Evolutionary conservation across 2,888 invertebrate species (phyloP).

Genomic region (Lymantria dispar): DNA sequence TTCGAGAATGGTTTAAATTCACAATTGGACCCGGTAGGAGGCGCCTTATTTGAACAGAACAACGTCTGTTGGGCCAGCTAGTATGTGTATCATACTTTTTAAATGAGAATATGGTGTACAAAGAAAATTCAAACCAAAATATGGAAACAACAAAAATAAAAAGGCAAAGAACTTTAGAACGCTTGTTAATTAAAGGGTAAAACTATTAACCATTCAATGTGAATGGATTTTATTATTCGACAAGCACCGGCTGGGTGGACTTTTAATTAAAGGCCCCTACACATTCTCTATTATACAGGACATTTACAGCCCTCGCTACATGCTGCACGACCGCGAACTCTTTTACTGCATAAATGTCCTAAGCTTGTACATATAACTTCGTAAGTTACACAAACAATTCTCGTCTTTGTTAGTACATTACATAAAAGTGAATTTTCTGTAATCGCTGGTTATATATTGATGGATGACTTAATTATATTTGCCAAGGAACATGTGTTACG

Average conservation of each 20-base stretch:
- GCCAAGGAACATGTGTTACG: slow-evolving; percentile 14
- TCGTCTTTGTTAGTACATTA: slow-evolving; percentile 4
- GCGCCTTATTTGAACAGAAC: no score
- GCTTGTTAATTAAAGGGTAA: slow-evolving; percentile 46
- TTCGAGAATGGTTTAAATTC: no score
- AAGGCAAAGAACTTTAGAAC: slow-evolving; percentile 32
- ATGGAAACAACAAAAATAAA: slow-evolving; percentile 16
- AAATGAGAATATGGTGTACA: neutral
- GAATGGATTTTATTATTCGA: slow-evolving; percentile 66
- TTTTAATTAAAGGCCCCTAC: slow-evolving; percentile 77
- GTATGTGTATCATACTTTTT: no score
- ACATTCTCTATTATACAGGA: slow-evolving; percentile 67
- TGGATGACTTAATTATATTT: slow-evolving; percentile 21
- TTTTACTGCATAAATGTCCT: slow-evolving; percentile 6
- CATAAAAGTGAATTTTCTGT: slow-evolving; percentile 4
- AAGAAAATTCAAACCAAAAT: neutral
- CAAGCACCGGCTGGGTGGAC: slow-evolving; percentile 62
- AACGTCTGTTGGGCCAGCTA: no score
- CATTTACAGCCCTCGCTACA: slow-evolving; percentile 62
- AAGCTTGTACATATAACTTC: slow-evolving; percentile 3
- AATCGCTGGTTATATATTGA: slow-evolving; percentile 9
- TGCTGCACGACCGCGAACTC: slow-evolving; percentile 23
- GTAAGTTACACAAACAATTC: slow-evolving; percentile 1
- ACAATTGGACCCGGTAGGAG: no score
- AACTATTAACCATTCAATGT: slow-evolving; percentile 58